A percentile compares a stretch with the other conserved stretches of the same genome.
Conservation (phyloP, 1,140 invertebrate genomes). For the Diachasmimorpha longicaudata region DNA sequence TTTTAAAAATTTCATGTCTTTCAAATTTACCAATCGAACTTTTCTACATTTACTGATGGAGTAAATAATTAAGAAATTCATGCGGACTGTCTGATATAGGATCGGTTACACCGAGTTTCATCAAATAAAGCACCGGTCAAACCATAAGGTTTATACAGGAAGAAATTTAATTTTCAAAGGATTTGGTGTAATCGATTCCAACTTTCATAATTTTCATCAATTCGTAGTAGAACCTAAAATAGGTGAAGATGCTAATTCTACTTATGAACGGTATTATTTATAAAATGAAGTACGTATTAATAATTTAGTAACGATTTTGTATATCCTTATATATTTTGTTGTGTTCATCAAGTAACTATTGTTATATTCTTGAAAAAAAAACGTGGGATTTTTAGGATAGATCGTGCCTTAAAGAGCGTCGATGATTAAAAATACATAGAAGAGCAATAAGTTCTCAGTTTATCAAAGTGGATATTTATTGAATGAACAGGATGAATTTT, state of each 20-base stretch:
- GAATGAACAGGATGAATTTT: not conserved
- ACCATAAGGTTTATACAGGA: no score
- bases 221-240: not conserved
- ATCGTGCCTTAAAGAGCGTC: slow-evolving; percentile 39
- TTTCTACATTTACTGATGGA: not conserved
- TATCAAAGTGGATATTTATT: slow-evolving; percentile 6
- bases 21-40: not conserved
- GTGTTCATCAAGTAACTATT: slow-evolving; percentile 47
- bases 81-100: not conserved
- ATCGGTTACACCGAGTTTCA: not conserved
- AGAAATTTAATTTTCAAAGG: not conserved
- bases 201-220: not conserved
- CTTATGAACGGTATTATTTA: slow-evolving; percentile 49
- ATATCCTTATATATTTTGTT: slow-evolving; percentile 38
- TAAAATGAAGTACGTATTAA: slow-evolving; percentile 36
- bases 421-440: slow-evolving; percentile 17
- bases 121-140: no score
- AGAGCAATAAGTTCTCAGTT: not conserved
- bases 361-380: slow-evolving; percentile 34
- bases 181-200: no score
- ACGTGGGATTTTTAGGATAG: slow-evolving; percentile 34
- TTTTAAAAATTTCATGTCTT: not conserved
- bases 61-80: not conserved
- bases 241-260: slow-evolving; percentile 37
- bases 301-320: slow-evolving; percentile 44